These are phyloP conservation scores for Mesitornis unicolor DNA, from an alignment of 2,113 vertebrate species.

Conservation along the genomic window DNA sequence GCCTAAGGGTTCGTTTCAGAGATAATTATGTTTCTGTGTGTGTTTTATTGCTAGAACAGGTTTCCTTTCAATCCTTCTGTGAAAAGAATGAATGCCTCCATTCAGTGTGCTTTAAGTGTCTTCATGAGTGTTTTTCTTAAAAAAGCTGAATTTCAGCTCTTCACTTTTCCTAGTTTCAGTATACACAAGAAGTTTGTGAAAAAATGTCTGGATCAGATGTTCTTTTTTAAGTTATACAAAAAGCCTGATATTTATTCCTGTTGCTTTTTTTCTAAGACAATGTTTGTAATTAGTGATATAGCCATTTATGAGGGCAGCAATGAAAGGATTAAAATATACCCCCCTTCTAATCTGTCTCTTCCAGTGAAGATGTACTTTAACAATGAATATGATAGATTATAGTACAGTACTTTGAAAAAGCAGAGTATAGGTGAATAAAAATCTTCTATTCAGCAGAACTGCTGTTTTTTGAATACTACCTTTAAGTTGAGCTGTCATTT, in stretches of 20 bases:
- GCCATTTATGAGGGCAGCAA: not conserved
- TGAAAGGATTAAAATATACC: not conserved
- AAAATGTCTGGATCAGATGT: not conserved
- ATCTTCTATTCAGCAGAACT: not conserved
- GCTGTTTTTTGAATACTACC: not conserved
- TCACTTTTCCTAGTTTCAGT: not conserved
- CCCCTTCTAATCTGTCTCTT: not conserved
- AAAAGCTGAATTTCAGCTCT: not conserved
- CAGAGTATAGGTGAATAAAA: not conserved
- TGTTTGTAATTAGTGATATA: not conserved
- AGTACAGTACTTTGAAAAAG: not conserved
- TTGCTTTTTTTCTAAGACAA: not conserved
- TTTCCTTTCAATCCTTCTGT: not conserved
- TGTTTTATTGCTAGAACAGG: not conserved
- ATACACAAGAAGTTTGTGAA: not conserved
- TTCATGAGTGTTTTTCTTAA: not conserved
- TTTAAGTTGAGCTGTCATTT: not conserved
- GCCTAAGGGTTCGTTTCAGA: not conserved
- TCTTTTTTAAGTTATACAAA: not conserved
- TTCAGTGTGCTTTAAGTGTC: not conserved
- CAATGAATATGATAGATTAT: not conserved
- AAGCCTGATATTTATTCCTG: not conserved
- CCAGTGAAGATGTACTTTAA: not conserved
- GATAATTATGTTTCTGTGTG: not conserved
- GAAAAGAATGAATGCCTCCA: not conserved